A percentile compares a stretch with the other conserved stretches of the same genome.
Conservation (phyloP, 2,888 invertebrate genomes). For the Lasioglossum leucozonium region DNA sequence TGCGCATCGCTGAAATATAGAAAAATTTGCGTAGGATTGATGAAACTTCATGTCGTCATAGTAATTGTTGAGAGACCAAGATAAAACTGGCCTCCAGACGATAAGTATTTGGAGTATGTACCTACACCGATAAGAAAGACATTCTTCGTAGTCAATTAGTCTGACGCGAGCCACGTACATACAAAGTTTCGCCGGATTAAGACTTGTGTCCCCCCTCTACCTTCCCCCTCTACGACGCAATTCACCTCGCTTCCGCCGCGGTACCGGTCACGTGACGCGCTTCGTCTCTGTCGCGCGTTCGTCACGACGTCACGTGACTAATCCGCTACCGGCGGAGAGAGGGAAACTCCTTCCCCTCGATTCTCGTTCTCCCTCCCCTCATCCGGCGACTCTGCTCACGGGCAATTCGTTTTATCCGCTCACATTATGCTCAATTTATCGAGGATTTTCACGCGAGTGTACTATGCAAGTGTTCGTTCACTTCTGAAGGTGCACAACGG, state of each 20-base stretch:
- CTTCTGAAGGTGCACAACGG: slow-evolving; percentile 1
- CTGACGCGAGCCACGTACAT: neutral
- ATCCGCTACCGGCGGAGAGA: too few species aligned
- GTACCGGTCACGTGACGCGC: too few species aligned
- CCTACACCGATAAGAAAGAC: slow-evolving; percentile 20
- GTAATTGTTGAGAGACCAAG: slow-evolving; percentile 13
- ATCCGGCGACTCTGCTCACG: neutral
- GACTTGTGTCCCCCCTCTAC: too few species aligned
- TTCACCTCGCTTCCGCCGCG: too few species aligned
- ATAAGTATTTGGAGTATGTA: slow-evolving; percentile 23
- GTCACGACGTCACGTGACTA: too few species aligned
- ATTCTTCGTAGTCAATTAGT: slow-evolving; percentile 5
- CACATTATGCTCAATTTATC: slow-evolving; percentile 12
- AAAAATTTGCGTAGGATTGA: neutral
- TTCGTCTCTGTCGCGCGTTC: too few species aligned
- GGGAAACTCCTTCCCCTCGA: too few species aligned
- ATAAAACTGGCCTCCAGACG: slow-evolving; percentile 7
- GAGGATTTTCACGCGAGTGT: slow-evolving; percentile 33
- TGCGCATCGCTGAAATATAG: neutral
- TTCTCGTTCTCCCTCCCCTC: too few species aligned
- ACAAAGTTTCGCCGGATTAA: neutral
- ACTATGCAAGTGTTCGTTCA: slow-evolving; percentile 9
- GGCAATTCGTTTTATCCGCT: neutral
- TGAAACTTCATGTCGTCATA: neutral
- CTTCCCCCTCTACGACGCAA: too few species aligned